phyloP scores from a whole-genome alignment of 2,797 vertebrate species.

The Scyliorhinus canicula region DNA sequence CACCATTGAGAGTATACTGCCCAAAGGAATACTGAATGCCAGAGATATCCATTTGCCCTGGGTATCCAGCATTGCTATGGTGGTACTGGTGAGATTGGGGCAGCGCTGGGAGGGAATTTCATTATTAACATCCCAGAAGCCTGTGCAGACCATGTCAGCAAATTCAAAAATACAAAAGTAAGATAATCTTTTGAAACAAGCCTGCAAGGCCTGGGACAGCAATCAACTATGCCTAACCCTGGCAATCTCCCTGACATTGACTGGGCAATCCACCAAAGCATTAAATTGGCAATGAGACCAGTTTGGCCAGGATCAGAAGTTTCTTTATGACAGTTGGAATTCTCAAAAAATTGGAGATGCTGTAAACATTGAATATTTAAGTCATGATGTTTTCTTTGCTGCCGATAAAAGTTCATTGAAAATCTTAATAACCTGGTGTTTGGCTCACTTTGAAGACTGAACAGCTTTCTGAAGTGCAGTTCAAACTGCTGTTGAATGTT shows the following conservation, averaged over 20 bases:
- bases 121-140: background rate
- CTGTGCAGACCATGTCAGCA: background rate
- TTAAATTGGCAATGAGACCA: background rate
- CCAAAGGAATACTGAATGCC: background rate
- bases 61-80: background rate
- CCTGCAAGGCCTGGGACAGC: background rate
- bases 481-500: background rate
- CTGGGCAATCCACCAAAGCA: background rate
- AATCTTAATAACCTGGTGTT: background rate
- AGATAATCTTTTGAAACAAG: background rate
- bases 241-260: background rate
- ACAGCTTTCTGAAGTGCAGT: background rate
- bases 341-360: background rate
- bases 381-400: background rate
- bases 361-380: background rate
- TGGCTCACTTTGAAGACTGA: background rate
- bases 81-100: background rate
- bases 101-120: background rate
- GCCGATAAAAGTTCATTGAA: background rate
- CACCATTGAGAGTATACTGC: background rate
- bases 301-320: background rate
- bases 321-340: background rate
- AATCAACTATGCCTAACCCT: background rate
- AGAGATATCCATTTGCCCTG: background rate
- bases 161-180: background rate